Base-by-base conservation (phyloP, 2,113 vertebrate species). In the Bagarius yarrelli region DNA sequence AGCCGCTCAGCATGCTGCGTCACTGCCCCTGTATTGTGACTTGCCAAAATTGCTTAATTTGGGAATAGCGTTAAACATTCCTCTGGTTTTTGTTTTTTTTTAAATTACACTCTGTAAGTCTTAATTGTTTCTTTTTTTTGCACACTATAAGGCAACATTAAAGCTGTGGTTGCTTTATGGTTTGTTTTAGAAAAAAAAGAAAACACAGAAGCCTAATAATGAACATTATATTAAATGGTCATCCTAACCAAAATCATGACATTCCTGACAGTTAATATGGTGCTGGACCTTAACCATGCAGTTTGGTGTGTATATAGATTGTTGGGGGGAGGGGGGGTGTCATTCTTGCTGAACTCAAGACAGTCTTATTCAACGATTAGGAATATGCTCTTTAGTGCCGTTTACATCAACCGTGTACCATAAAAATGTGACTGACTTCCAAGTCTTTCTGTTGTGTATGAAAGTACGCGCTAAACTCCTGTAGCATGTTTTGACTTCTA, bases 391-490 rank as follows among this genome's bases (percentile, higher is more conserved):
- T 36, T 9, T 21, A 30, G 63, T 76, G 61, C 61, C 56, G 61
- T 76, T 81, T 81, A 76, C 80, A 76, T 30, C 25, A 16, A 55
- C 72, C 12, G 47, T 8, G 27, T 23, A 13, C 69, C 47, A 21
- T 53, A 55, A 66, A 61, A 81, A 81, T 76, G 72, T 81, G 69
- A 63, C 72, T 76, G 72, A 64, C 59, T 77, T 66, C 75, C 18
- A 23, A 44, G 59, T 25, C 47, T 40, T 76, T 70, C 40, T 52
- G 50, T 76, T 30, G 19, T 67, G 18, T 69, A 57, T 21, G 63
- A 60, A 77, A 59, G 40, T 59, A 76, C 19, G 34, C 89, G 90
- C 89, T 89, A 90, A 84, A 88, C 90, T 73, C n/a, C n/a, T 53
- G 53, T 57, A 36, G 69, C 78, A 80, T 81, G 79, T 61, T 80